Percentiles rank a stretch among this genome's conserved stretches.
Conservation (phyloP, 1,140 invertebrate genomes). For the Penaeus indicus region DNA sequence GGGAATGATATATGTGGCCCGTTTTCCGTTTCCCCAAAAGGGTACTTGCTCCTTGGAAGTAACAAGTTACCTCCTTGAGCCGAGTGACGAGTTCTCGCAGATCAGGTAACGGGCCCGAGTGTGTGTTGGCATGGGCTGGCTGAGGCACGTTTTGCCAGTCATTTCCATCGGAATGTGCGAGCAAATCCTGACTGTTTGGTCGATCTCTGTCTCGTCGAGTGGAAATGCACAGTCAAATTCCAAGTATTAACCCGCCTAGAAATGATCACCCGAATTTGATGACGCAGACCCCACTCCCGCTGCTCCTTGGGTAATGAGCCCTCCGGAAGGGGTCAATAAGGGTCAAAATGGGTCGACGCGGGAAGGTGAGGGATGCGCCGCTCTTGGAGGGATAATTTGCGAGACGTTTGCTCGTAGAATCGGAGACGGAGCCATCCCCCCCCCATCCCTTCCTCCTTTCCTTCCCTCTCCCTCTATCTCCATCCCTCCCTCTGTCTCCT, state of each 20-base stretch:
- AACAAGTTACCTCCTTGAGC: too few species aligned
- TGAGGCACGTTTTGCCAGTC: neutral
- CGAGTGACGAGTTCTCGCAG: too few species aligned
- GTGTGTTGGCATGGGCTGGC: too few species aligned
- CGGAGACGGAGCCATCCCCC: neutral
- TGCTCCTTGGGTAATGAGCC: neutral
- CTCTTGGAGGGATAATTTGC: constrained; percentile 1
- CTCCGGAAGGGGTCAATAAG: neutral
- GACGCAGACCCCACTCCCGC: neutral
- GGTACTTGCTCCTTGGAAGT: too few species aligned
- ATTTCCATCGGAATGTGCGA: constrained; percentile 22
- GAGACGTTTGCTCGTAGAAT: constrained; percentile 20
- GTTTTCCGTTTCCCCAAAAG: too few species aligned
- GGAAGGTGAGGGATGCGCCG: neutral
- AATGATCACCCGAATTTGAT: constrained; percentile 12
- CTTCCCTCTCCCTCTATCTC: neutral
- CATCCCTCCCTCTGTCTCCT: neutral
- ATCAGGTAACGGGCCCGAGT: too few species aligned
- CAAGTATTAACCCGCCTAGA: constrained; percentile 16
- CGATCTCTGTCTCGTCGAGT: constrained; percentile 7
- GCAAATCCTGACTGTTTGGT: constrained; percentile 18
- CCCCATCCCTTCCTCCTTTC: too few species aligned
- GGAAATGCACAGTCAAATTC: constrained; percentile 24
- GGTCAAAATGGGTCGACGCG: too few species aligned
- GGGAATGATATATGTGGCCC: too few species aligned